Base-by-base conservation (phyloP, 2,797 vertebrate species). In the Allobates femoralis region DNA sequence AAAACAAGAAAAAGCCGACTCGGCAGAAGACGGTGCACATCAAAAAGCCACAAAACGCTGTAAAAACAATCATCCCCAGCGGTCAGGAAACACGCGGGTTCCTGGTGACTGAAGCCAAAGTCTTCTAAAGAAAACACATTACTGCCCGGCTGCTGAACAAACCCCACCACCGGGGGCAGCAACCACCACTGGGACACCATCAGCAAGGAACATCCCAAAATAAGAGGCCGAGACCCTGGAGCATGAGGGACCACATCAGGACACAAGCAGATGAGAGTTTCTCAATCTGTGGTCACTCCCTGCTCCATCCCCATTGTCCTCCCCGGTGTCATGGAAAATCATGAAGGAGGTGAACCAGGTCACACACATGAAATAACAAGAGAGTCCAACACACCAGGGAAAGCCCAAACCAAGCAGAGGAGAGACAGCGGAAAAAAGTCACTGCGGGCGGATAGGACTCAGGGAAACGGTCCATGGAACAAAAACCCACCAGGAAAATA, bases 91-190 rank as follows among this genome's bases (percentile, higher is more conserved):
- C 81, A 86, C 73, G 41, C 19, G 58, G 37, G 69, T 82, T 81
- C 79, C 85, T 76, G 74, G 62, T 81, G 79, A 82, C 56, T 46
- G 19, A 64, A 78, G 46, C 37, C 21, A 32, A 28, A 50, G 69
- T 73, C 79, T 77, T 86, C 71, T 26, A 87, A 82, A 83, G 80
- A 87, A 83, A 87, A 87, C 80, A 87, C 53, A 83, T 73, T 41
- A 79, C 60, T 79, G 81, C 84, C 81, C 86, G 62, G 15, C 28
- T 15, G 56, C 21, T 83, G 60, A 23, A 26, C 37, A 87, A 28
- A 83, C 23, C 78, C 41, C 69, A 19, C 53, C 50, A 12, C 37
- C 73, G 64, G 86, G 86, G 81, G 64, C 62, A 79, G 62, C 53
- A 56, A 84, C 69, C 81, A 64, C 37, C 66, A 58, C 26, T 55